Evolutionary conservation across 2,797 vertebrate species (phyloP).

Genomic region (Schizothorax lantsangensis): DNA sequence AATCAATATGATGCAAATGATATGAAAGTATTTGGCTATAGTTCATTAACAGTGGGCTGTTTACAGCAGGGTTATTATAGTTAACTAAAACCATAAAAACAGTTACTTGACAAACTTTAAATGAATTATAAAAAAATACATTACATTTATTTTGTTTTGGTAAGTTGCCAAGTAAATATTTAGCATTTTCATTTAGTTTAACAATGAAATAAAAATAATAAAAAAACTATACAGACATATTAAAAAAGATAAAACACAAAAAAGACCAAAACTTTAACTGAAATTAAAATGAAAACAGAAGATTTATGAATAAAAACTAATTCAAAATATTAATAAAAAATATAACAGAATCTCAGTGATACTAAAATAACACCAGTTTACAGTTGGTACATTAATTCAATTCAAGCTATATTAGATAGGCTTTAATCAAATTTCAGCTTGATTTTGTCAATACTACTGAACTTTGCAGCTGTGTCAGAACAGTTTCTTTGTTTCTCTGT

Average conservation of each 20-base stretch:
- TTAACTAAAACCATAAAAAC: not conserved
- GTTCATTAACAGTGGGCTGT: not conserved
- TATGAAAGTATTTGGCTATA: not conserved
- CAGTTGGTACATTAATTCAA: not conserved
- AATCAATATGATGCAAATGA: not conserved
- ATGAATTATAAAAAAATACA: not conserved
- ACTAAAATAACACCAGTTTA: not conserved
- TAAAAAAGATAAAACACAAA: not conserved
- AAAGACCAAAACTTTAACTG: not conserved
- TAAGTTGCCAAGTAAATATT: not conserved
- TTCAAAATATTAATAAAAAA: not conserved
- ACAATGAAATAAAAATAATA: no score
- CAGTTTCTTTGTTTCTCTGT: not conserved
- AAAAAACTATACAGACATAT: not conserved
- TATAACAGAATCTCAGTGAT: not conserved
- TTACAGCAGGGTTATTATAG: not conserved
- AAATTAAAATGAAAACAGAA: not conserved
- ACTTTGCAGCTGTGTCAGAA: not conserved
- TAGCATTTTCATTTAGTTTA: no score
- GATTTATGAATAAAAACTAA: not conserved
- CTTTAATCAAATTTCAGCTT: not conserved
- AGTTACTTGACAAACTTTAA: not conserved
- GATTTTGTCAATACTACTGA: not conserved
- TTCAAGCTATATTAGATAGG: not conserved
- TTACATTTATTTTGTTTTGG: not conserved